A percentile compares a stretch with the other conserved stretches of the same genome.
Conservation (phyloP, 1,140 invertebrate genomes). For the Helicoverpa armigera region DNA sequence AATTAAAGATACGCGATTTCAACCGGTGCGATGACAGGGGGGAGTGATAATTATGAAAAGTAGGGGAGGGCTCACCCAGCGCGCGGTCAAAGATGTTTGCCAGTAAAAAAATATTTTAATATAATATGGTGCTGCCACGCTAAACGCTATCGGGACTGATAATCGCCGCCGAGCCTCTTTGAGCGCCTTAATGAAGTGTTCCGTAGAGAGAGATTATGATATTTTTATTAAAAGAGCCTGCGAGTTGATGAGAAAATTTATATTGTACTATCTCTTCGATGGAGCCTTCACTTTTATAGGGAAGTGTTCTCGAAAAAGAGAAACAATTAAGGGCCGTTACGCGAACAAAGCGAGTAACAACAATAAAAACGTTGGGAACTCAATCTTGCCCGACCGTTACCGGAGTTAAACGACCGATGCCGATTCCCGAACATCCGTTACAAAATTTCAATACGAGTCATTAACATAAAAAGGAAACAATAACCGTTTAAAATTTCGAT, state of each 20-base stretch:
- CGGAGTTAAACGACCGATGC: constrained; percentile 76
- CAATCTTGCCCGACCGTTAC: constrained; percentile 76
- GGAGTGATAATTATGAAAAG: constrained; percentile 73
- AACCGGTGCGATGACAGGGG: constrained; percentile 67
- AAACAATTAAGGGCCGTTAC: constrained; percentile 78
- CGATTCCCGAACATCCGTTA: constrained; percentile 73
- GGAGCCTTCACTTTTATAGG: constrained; percentile 32
- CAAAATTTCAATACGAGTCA: constrained; percentile 81
- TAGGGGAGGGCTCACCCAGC: constrained; percentile 46
- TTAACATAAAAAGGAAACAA: constrained; percentile 85
- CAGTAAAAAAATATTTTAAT: constrained; percentile 73
- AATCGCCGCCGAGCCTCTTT: constrained; percentile 73
- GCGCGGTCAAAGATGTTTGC: constrained; percentile 63
- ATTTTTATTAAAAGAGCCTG: constrained; percentile 74
- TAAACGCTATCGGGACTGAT: constrained; percentile 77
- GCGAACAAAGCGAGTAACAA: constrained; percentile 70
- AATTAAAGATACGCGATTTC: constrained; percentile 72
- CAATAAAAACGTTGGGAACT: constrained; percentile 77
- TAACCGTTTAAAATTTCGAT: constrained; percentile 84
- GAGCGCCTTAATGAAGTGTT: constrained; percentile 77
- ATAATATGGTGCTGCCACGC: constrained; percentile 74
- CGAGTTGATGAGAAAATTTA: constrained; percentile 64
- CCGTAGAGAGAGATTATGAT: constrained; percentile 74
- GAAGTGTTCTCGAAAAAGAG: constrained; percentile 67
- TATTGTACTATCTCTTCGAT: constrained; percentile 54